phyloP scores from a whole-genome alignment of 2,888 invertebrate genomes.

The Ennomos quercinarius region DNA sequence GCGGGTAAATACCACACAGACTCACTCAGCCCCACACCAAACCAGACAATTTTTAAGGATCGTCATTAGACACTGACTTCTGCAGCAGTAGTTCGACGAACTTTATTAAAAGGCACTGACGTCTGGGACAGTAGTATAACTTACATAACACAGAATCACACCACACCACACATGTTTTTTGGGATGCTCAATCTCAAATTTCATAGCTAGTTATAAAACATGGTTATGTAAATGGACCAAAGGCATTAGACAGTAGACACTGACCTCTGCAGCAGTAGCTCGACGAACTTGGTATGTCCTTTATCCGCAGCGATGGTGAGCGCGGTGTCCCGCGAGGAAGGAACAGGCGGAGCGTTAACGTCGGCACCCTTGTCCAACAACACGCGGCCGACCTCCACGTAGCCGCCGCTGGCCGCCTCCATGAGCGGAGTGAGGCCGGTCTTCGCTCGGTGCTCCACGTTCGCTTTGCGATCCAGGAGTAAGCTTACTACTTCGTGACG shows the following conservation, averaged over 20 bases:
- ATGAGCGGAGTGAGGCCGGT: constrained; percentile 99
- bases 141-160: no score
- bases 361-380: constrained; percentile 98
- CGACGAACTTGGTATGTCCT: constrained; percentile 97
- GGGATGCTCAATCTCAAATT: no score
- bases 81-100: no score
- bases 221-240: no score
- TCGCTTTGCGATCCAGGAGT: constrained; percentile 97
- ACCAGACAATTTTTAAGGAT: no score
- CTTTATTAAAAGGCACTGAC: no score
- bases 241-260: not conserved
- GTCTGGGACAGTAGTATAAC: no score
- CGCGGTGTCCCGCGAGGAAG: constrained; percentile 98
- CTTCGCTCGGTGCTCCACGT: constrained; percentile 99
- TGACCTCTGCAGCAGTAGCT: constrained; percentile 89
- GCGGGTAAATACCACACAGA: no score
- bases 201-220: no score
- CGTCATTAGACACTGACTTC: no score
- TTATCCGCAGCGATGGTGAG: constrained; percentile 99
- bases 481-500: constrained; percentile 99
- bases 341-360: constrained; percentile 99
- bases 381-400: constrained; percentile 98
- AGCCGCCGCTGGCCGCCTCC: constrained; percentile 99
- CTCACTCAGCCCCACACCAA: no score
- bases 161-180: no score